Evolutionary conservation across 2,113 vertebrate genomes (phyloP), one percentile per base, ranked within the genome.

Genomic region (Archocentrus centrarchus): DNA sequence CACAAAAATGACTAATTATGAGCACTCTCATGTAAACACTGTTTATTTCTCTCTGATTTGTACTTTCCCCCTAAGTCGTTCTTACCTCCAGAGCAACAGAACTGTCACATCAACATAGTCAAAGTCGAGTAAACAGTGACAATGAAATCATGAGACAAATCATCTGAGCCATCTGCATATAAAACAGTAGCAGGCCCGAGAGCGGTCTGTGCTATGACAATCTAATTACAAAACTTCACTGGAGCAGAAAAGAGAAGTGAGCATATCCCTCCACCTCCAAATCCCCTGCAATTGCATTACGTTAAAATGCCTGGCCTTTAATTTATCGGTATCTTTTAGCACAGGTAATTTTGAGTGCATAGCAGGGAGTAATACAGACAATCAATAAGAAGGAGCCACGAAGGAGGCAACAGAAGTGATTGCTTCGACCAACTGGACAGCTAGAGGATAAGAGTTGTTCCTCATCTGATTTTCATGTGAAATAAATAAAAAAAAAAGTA

Each of bases 1-100:
- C 86, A 94, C 84, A 92, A 88, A 94, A 92, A 93, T 15, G 75
- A 88, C 79, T 91, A 93, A 94, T 94, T 93, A 93, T 93, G 83
- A 89, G 85, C 75, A 80, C 76, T 90, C 88, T 76, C 3, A 37
- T 80, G 86, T 86, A 88, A 90, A 93, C 89, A 77, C 35, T 86
- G 61, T 87, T 92, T 92, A 88, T 87, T 90, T 88, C 68, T 83
- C 80, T 87, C 68, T 64, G 79, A 81, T 77, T 89, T 85, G 66
- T 87, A 70, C 86, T 87, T 87, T 86, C 89, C 88, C 64, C 64
- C 83, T 57, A 83, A 91, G 89, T 89, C 82, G 86, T 81, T 90
- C 88, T 79, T 91, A 91, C 90, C 89, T 92, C 86, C 88, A 70
- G 89, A 91, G 91, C 89, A 88, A 82, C 86, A 81, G 88, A 88